Conservation (phyloP, 2,113 vertebrate species). For the Bubo bubo region DNA sequence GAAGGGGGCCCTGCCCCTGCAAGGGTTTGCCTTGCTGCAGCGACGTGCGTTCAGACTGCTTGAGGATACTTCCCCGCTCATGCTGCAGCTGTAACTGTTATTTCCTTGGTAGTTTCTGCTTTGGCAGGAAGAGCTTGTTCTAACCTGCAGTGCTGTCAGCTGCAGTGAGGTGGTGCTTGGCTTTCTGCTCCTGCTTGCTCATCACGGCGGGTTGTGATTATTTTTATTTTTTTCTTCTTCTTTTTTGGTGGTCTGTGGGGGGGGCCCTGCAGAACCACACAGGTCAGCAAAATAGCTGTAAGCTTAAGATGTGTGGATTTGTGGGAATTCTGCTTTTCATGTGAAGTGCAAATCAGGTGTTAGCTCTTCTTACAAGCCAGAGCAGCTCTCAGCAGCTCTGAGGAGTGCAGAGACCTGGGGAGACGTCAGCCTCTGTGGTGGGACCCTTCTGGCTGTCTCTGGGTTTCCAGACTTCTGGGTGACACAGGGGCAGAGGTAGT, state of each 20-base stretch:
- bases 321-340: neutral
- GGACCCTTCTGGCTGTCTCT: neutral
- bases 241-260: neutral
- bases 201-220: neutral
- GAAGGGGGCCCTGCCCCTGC: neutral
- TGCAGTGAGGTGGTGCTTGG: neutral
- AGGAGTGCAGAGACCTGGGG: neutral
- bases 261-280: neutral
- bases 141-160: neutral
- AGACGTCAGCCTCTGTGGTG: fast-evolving
- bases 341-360: fast-evolving
- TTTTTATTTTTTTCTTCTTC: too few relatives aligned
- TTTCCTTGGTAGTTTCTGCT: neutral
- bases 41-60: neutral
- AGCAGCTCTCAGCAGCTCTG: neutral
- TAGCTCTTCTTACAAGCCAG: neutral
- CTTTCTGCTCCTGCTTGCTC: neutral
- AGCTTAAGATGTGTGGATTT: fast-evolving
- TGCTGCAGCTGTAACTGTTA: fast-evolving
- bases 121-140: neutral
- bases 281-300: neutral
- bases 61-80: neutral
- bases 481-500: fast-evolving
- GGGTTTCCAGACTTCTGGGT: neutral
- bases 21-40: neutral